phyloP scores from a whole-genome alignment of 2,888 invertebrate genomes.

The Marasmarcha lunaedactyla region DNA sequence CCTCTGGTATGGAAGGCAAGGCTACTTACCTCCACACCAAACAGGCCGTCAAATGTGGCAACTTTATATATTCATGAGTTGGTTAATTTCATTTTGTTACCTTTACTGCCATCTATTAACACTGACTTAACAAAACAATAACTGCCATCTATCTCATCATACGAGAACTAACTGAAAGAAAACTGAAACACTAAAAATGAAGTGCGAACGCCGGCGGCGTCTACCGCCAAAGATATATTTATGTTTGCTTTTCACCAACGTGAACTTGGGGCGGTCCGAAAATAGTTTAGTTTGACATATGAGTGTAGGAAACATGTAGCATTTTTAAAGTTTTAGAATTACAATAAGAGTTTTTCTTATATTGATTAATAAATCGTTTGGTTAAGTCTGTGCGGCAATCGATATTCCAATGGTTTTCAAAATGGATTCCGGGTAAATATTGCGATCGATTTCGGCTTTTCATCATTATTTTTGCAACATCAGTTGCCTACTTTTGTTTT shows the following conservation, averaged over 20 bases:
- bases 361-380: neutral
- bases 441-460: slow-evolving; percentile 19
- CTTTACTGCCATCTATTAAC: neutral
- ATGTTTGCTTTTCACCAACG: slow-evolving; percentile 42
- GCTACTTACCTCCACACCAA: too few relatives aligned
- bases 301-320: slow-evolving; percentile 62
- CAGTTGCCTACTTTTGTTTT: slow-evolving; percentile 33
- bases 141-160: too few relatives aligned
- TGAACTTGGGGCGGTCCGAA: slow-evolving; percentile 58
- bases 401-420: slow-evolving; percentile 38
- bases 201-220: too few relatives aligned
- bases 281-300: slow-evolving; percentile 68
- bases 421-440: slow-evolving; percentile 64
- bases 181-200: too few relatives aligned
- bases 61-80: too few relatives aligned
- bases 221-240: slow-evolving; percentile 26
- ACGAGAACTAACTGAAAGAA: too few relatives aligned
- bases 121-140: neutral
- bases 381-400: neutral
- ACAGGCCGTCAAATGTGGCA: too few relatives aligned
- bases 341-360: slow-evolving; percentile 44
- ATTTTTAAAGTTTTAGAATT: slow-evolving; percentile 51
- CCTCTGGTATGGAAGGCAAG: too few relatives aligned
- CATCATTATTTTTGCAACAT: slow-evolving; percentile 26
- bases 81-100: too few relatives aligned